phyloP scores from a whole-genome alignment of 2,888 invertebrate genomes.

The Beris morrisii region DNA sequence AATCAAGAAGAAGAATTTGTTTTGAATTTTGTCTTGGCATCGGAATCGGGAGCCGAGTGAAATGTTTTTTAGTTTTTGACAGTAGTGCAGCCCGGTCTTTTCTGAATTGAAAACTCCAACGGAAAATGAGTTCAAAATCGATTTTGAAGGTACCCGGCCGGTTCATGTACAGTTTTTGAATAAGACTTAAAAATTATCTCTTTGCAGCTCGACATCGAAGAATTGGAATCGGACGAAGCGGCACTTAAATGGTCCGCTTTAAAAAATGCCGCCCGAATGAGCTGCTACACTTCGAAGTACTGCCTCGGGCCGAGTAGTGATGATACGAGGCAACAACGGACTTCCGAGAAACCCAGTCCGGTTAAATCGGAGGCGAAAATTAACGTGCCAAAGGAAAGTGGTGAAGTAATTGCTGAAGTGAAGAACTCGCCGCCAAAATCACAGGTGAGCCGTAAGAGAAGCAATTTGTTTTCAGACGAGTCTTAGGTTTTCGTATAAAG shows the following conservation, averaged over 20 bases:
- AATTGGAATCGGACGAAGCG: constrained; percentile 22
- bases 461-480: too few species aligned
- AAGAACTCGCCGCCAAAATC: neutral
- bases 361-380: neutral
- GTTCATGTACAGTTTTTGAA: too few species aligned
- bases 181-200: too few species aligned
- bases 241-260: constrained; percentile 26
- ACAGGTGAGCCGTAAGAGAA: neutral
- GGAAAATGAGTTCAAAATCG: neutral
- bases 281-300: neutral
- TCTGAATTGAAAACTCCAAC: too few species aligned
- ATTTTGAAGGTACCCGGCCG: constrained; percentile 5
- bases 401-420: neutral
- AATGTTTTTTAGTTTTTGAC: too few species aligned
- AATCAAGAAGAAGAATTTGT: too few species aligned
- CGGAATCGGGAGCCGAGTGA: too few species aligned
- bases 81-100: too few species aligned
- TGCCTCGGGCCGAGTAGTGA: constrained; percentile 4
- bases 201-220: constrained; percentile 15
- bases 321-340: neutral
- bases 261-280: constrained; percentile 20
- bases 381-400: neutral
- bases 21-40: too few species aligned
- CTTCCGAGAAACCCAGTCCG: neutral
- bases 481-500: too few species aligned